Evolutionary conservation across 2,113 vertebrate genomes (phyloP).

Genomic region (Zingel zingel): DNA sequence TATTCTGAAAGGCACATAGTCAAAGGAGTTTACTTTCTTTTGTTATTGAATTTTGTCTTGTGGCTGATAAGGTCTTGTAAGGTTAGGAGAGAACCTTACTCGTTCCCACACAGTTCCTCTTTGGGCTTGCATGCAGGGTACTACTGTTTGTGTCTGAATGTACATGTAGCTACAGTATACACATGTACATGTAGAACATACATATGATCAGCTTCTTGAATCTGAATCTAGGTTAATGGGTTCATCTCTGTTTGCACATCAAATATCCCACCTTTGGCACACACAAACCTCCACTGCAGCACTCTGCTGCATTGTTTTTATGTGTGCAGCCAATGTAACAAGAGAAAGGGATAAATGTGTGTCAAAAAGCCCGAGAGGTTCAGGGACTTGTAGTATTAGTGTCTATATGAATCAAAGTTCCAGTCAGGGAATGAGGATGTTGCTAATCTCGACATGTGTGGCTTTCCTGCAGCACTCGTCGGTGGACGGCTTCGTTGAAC

Average conservation of each 20-base stretch:
- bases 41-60: conserved; percentile 21
- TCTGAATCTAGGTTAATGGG: conserved; percentile 19
- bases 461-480: conserved; percentile 88
- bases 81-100: conserved; percentile 33
- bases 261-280: conserved; percentile 37
- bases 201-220: conserved; percentile 4
- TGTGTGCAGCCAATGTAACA: background rate
- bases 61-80: conserved; percentile 45
- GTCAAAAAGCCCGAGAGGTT: conserved; percentile 3
- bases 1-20: conserved; percentile 29
- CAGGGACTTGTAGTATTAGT: background rate
- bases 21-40: conserved; percentile 31
- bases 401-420: conserved; percentile 1
- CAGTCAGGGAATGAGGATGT: conserved; percentile 5
- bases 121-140: background rate
- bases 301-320: conserved; percentile 37
- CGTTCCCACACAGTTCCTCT: background rate
- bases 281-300: conserved; percentile 41
- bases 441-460: conserved; percentile 35
- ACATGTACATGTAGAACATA: background rate
- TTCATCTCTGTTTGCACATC: conserved; percentile 46
- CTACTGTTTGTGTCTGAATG: conserved; percentile 1
- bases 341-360: background rate
- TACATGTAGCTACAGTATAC: background rate
- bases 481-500: conserved; percentile 92